Conservation (phyloP, 2,113 vertebrate genomes). For the Donacobius atricapilla region DNA sequence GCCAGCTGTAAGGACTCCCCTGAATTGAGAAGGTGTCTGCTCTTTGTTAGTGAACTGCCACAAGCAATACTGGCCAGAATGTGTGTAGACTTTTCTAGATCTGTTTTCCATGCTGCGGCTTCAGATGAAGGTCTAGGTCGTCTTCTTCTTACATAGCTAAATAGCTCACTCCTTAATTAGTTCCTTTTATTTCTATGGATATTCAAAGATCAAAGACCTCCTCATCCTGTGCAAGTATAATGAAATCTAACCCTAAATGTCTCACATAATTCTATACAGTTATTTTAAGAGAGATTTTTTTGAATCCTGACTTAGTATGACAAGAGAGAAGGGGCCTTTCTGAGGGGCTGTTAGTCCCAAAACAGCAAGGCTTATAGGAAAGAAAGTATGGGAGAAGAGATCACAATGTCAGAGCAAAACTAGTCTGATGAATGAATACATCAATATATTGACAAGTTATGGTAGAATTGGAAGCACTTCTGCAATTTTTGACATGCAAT, state of each 20-base stretch:
- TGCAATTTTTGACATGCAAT: neutral
- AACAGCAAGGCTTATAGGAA: neutral
- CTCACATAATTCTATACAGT: constrained; percentile 22
- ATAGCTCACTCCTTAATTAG: neutral
- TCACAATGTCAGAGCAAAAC: neutral
- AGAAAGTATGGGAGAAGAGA: neutral
- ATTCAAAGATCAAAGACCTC: constrained; percentile 8
- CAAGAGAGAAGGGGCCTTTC: neutral
- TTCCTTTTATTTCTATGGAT: constrained; percentile 18
- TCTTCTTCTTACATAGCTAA: neutral
- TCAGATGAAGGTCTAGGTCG: neutral
- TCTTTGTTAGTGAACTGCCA: neutral
- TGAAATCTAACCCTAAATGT: constrained; percentile 15
- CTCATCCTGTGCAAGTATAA: neutral
- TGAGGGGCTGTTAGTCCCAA: neutral
- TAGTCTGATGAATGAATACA: neutral
- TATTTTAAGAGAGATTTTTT: constrained; percentile 33
- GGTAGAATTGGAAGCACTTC: neutral
- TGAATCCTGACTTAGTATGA: neutral
- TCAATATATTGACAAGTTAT: neutral
- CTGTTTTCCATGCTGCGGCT: neutral
- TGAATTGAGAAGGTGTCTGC: neutral
- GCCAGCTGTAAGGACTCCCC: neutral
- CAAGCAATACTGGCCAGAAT: neutral
- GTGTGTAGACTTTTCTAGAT: neutral